These are phyloP conservation scores for Watsonalla cultraria DNA, from an alignment of 2,888 invertebrate genomes.

Conservation along the genomic window DNA sequence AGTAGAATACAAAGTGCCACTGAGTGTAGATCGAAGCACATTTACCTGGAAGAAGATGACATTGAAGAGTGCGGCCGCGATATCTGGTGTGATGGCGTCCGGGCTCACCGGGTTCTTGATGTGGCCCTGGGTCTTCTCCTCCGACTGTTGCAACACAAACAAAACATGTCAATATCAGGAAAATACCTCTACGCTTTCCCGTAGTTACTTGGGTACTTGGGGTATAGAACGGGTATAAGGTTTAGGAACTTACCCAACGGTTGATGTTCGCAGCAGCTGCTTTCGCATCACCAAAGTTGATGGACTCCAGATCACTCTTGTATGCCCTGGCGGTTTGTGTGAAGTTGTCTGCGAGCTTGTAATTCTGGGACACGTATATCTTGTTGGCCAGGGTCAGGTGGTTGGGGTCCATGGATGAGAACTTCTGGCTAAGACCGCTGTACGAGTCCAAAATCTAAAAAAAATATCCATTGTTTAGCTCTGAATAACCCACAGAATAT, in stretches of 20 bases:
- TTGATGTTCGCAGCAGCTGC: constrained; percentile 25
- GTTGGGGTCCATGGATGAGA: constrained; percentile 29
- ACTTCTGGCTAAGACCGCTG: constrained; percentile 24
- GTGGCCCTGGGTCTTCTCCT: constrained; percentile 38
- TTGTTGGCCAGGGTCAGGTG: constrained; percentile 42
- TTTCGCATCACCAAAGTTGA: constrained; percentile 27
- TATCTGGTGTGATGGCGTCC: constrained; percentile 17
- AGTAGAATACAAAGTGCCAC: too few species aligned
- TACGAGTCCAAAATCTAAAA: constrained; percentile 31
- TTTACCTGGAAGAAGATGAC: constrained; percentile 41
- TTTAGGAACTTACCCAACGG: constrained; percentile 25
- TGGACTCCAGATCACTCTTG: constrained; percentile 29
- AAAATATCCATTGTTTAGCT: neutral
- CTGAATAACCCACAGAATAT: neutral
- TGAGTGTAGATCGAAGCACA: too few species aligned
- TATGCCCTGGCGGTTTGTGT: constrained; percentile 19
- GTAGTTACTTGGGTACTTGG: neutral
- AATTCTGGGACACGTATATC: constrained; percentile 30
- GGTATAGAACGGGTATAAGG: neutral
- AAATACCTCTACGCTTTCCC: too few species aligned
- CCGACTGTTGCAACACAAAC: constrained; percentile 25
- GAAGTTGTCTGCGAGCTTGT: constrained; percentile 26
- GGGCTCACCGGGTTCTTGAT: constrained; percentile 33
- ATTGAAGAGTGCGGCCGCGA: constrained; percentile 37
- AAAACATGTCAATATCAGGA: too few species aligned